phyloP scores from a whole-genome alignment of 2,797 vertebrate genomes.

The Arremon aurantiirostris region DNA sequence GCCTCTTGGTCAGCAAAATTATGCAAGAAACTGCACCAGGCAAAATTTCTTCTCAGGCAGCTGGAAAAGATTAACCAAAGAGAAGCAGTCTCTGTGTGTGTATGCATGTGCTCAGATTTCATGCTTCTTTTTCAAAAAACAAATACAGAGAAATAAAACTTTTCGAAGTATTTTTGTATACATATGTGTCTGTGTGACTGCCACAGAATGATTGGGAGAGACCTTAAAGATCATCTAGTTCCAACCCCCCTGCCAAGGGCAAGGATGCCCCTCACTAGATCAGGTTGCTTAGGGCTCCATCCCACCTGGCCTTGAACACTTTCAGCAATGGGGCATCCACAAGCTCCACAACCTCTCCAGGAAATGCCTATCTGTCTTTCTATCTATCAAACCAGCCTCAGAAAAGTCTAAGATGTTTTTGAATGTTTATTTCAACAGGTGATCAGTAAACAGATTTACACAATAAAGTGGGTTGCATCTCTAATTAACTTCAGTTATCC shows the following conservation, averaged over 20 bases:
- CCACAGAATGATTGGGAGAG: neutral
- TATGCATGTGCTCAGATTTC: neutral
- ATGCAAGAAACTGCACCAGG: neutral
- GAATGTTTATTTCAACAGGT: neutral
- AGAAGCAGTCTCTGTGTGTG: accelerated
- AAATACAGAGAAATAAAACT: neutral
- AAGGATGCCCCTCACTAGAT: neutral
- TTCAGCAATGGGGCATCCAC: neutral
- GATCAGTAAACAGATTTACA: neutral
- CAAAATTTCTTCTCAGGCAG: neutral
- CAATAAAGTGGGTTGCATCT: neutral
- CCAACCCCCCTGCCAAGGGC: accelerated
- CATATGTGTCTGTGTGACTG: neutral
- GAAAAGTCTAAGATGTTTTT: neutral
- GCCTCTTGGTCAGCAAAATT: neutral
- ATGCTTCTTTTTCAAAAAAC: neutral
- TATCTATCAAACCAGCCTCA: neutral
- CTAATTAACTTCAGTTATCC: neutral
- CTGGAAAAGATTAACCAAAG: neutral
- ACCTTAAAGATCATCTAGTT: neutral
- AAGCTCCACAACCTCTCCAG: neutral
- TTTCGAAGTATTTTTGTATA: neutral
- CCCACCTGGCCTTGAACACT: neutral
- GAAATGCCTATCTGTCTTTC: neutral
- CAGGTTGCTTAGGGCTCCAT: neutral